These are phyloP conservation scores for Drosophila nigrodunni DNA, from an alignment of 1,140 invertebrate species.

Conservation along the genomic window DNA sequence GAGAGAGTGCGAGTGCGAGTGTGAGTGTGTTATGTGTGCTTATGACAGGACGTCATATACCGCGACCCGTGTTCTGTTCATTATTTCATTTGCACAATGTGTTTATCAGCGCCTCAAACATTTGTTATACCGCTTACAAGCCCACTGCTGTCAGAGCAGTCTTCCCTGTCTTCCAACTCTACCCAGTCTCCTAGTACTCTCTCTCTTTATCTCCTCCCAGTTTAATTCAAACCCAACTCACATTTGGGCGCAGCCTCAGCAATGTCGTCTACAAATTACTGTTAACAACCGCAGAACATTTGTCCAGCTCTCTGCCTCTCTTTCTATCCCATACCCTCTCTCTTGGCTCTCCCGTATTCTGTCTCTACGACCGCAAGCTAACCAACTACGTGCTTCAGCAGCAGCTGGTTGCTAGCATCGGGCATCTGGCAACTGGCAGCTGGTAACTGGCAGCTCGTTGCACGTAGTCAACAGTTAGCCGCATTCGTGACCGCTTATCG, in stretches of 20 bases:
- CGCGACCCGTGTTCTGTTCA: constrained; percentile 67
- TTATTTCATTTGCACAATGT: constrained; percentile 79
- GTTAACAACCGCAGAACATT: constrained; percentile 53
- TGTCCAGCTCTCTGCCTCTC: constrained; percentile 17
- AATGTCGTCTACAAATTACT: constrained; percentile 49
- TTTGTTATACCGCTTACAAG: constrained; percentile 55
- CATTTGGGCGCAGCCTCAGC: constrained; percentile 14
- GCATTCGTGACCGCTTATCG: constrained; percentile 39
- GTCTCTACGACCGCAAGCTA: constrained; percentile 25
- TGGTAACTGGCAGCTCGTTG: constrained; percentile 47
- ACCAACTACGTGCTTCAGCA: constrained; percentile 52
- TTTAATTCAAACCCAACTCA: constrained; percentile 2
- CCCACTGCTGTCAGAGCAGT: not conserved
- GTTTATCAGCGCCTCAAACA: constrained; percentile 75
- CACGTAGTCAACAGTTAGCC: constrained; percentile 47
- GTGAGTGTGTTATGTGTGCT: constrained; percentile 44
- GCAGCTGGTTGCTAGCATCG: constrained; percentile 1
- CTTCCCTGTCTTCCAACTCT: constrained; percentile 1
- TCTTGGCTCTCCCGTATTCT: too few species aligned
- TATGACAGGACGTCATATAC: constrained; percentile 50
- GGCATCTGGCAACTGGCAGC: constrained; percentile 35
- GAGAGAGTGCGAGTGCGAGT: not conserved
- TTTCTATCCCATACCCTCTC: too few species aligned
- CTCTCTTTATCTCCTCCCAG: not conserved
- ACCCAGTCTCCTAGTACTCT: too few species aligned